Base-by-base conservation (phyloP, 2,797 vertebrate genomes). In the Botia almorhae region DNA sequence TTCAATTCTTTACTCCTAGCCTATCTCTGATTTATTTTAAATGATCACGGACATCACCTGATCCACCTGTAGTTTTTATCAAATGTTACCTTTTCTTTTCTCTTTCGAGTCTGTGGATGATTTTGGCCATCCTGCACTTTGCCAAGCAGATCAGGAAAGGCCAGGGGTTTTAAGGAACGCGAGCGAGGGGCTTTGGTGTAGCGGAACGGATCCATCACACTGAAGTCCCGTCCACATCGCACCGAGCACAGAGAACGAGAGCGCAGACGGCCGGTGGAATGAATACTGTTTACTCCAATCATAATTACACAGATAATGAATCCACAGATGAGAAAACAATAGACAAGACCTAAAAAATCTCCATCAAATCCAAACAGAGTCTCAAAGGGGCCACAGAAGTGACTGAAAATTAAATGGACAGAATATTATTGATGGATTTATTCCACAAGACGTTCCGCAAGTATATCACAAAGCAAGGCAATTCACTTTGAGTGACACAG, bases 211-310 rank as follows among this genome's bases (percentile, higher is more conserved):
- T 98, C 96, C 5, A 90, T 90, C 83, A 96, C 95, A 80, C 95
- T 91, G 67, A 96, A 94, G 87, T 96, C 96, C 76, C 96, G 95
- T 60, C 95, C 94, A 73, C 95, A 96, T 71, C 96, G 95, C 78
- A 97, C 97, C 0, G 96, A 97, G 90, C 96, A 97, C 81, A 97
- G 95, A 14, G 97, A 97, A 17, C 96, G 96, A 3, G 96, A 97
- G 71, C 96, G 95, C 88, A 96, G 89, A 63, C 96, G 95, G 63
- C 96, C 96, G 0, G 95, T 89, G 5, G 96, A 96, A 88, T 96
- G 95, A 89, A 98, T 96, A 91, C 97, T 98, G 93, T 97, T 98
- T 70, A 98, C 94, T 0, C 97, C 96, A 43, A 98, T 96, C 97
- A 98, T 98, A 1, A n/a, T 1, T 21, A 60, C 56, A 60, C 56